Conservation (phyloP, 2,797 vertebrate species). For the Esox lucius region DNA sequence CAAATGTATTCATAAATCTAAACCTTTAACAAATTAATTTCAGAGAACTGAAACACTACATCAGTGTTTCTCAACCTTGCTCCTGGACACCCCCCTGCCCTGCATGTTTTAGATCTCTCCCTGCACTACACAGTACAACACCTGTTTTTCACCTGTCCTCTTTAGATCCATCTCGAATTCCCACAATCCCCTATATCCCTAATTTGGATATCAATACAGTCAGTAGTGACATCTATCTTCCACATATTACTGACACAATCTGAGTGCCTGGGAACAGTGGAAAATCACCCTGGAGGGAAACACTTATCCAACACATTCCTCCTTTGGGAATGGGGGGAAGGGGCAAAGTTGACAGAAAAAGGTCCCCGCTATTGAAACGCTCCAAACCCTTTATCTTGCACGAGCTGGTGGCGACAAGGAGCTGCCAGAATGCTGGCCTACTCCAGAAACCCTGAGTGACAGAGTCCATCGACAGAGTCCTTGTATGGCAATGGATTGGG, state of each 20-base stretch:
- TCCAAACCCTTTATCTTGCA: conserved; percentile 67
- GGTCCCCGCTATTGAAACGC: conserved; percentile 9
- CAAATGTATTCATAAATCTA: neutral
- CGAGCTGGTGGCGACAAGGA: conserved; percentile 77
- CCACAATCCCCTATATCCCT: neutral
- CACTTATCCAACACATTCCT: conserved; percentile 53
- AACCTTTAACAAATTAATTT: neutral
- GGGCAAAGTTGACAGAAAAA: conserved; percentile 2
- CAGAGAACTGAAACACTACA: neutral
- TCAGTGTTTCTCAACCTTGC: no score
- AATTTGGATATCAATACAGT: neutral
- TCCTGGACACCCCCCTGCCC: no score
- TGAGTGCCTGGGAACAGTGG: neutral
- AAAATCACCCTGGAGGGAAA: conserved; percentile 6
- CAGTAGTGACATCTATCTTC: neutral
- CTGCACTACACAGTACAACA: neutral
- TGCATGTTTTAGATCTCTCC: no score
- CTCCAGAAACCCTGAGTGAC: conserved; percentile 71
- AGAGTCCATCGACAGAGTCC: conserved; percentile 70
- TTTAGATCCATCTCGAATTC: neutral
- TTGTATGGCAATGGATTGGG: conserved; percentile 91
- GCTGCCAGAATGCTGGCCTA: conserved; percentile 83
- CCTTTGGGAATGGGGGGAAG: neutral
- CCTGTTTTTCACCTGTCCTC: neutral
- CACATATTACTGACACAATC: neutral